Conservation (phyloP, 35 echinoderm and acorn worm genomes). For the Holothuria glaberrima region DNA sequence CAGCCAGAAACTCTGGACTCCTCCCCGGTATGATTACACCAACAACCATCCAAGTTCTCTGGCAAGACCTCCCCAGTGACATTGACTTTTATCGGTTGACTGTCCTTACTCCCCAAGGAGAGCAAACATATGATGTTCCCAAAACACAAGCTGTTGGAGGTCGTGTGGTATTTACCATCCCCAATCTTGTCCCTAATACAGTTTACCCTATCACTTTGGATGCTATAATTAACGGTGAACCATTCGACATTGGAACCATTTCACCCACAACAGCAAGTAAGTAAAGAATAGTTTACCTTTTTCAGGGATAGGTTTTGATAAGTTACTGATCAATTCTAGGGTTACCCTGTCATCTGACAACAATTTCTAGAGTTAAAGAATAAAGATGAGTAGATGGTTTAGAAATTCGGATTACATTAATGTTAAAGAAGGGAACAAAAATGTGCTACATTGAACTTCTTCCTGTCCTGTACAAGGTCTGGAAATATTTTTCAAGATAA, state of each 20-base stretch:
- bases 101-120: not conserved
- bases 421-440: too few species aligned
- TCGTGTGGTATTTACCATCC: not conserved
- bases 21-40: conserved; percentile 11
- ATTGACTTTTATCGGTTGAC: conserved; percentile 50
- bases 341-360: too few species aligned
- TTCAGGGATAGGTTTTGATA: too few species aligned
- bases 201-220: conserved; percentile 1
- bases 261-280: conserved; percentile 25
- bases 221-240: conserved; percentile 21
- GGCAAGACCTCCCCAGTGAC: conserved; percentile 40
- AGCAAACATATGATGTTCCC: not conserved
- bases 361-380: too few species aligned
- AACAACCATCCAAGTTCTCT: conserved; percentile 28
- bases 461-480: too few species aligned
- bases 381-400: too few species aligned
- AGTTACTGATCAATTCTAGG: too few species aligned
- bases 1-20: conserved; percentile 29
- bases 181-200: conserved; percentile 5
- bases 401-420: too few species aligned
- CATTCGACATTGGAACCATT: not conserved
- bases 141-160: conserved; percentile 43
- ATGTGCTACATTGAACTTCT: too few species aligned
- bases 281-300: not conserved
- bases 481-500: too few species aligned